Evolutionary conservation across 2,797 vertebrate genomes (phyloP).

Genomic region (Pelochelys cantorii): DNA sequence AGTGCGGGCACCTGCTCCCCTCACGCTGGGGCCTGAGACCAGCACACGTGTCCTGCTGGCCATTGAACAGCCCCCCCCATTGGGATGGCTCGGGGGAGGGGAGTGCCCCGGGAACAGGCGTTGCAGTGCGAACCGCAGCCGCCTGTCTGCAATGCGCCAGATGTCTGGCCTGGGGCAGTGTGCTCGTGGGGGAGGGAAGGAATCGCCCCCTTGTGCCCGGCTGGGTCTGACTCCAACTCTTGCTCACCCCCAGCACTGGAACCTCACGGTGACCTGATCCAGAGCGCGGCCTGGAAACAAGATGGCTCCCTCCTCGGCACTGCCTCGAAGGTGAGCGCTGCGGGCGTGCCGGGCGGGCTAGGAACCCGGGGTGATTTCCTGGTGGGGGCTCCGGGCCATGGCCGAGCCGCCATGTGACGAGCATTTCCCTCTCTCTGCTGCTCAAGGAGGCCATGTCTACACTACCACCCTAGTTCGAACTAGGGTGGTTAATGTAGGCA

Average conservation of each 20-base stretch:
- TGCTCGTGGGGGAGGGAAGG: too few relatives aligned
- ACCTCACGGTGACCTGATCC: conserved; percentile 88
- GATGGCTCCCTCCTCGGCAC: conserved; percentile 91
- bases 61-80: not conserved
- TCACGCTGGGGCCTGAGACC: not conserved
- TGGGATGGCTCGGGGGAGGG: too few relatives aligned
- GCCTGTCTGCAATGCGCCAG: not conserved
- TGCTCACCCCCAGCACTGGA: conserved; percentile 83
- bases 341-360: too few relatives aligned
- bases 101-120: too few relatives aligned
- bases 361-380: too few relatives aligned
- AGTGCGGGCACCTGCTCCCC: not conserved
- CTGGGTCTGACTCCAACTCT: not conserved
- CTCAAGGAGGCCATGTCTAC: too few relatives aligned
- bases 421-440: not conserved
- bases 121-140: not conserved
- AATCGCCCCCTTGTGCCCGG: not conserved
- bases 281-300: conserved; percentile 90
- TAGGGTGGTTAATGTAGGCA: too few relatives aligned
- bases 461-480: too few relatives aligned
- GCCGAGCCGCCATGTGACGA: accelerated
- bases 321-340: conserved; percentile 88
- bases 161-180: not conserved
- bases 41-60: not conserved
- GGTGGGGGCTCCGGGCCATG: not conserved